Evolutionary conservation across 2,888 invertebrate species (phyloP).

Genomic region (Lamellibrachia columna): DNA sequence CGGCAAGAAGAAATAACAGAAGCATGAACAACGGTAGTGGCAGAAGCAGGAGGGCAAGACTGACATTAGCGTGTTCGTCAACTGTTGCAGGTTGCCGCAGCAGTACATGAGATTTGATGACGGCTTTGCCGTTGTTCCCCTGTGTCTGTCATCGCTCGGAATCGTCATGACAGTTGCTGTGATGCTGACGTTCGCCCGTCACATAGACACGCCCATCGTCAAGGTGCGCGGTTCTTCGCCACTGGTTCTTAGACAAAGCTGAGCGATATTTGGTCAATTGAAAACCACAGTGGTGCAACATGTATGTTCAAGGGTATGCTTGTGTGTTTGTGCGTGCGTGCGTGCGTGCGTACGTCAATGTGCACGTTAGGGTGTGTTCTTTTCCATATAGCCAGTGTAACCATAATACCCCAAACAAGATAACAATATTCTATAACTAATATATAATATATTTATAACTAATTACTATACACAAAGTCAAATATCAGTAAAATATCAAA

Average conservation of each 20-base stretch:
- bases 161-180: conserved; percentile 73
- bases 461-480: too few relatives aligned
- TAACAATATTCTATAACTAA: too few relatives aligned
- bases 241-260: not conserved
- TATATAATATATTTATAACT: too few relatives aligned
- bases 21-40: too few relatives aligned
- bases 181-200: conserved; percentile 73
- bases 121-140: conserved; percentile 74
- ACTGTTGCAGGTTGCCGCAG: conserved; percentile 25
- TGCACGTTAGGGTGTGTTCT: not conserved
- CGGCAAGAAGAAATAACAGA: not conserved
- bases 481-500: too few relatives aligned
- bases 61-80: not conserved
- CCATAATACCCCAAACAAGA: too few relatives aligned
- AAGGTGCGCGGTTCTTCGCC: conserved; percentile 51
- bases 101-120: conserved; percentile 60
- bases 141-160: conserved; percentile 73
- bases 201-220: conserved; percentile 76
- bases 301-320: not conserved
- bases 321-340: not conserved
- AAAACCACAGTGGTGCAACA: not conserved
- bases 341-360: not conserved
- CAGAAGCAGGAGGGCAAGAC: not conserved
- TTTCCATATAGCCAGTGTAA: not conserved
- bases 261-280: not conserved